phyloP scores from a whole-genome alignment of 1,140 invertebrate genomes.

The Achatina immaculata region DNA sequence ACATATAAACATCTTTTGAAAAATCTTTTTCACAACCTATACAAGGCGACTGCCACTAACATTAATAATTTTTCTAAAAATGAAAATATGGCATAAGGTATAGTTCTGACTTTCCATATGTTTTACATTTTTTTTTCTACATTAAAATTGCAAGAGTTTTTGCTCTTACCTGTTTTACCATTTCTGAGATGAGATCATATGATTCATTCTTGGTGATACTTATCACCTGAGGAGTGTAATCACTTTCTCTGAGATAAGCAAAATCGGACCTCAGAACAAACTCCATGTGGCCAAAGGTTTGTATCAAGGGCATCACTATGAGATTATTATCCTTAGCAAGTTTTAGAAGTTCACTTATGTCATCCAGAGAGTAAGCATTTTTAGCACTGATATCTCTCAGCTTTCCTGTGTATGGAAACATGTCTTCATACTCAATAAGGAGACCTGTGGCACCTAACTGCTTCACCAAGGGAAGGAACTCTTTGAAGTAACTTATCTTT shows the following conservation, averaged over 20 bases:
- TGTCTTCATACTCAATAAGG: slow-evolving; percentile 95
- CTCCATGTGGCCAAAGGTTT: slow-evolving; percentile 90
- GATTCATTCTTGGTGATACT: slow-evolving; percentile 84
- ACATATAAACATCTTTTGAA: too few species aligned
- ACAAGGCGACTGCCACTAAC: too few species aligned
- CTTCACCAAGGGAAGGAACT: slow-evolving; percentile 76
- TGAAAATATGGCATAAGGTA: too few species aligned
- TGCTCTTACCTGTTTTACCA: slow-evolving; percentile 81
- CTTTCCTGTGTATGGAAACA: slow-evolving; percentile 88
- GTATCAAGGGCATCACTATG: slow-evolving; percentile 89
- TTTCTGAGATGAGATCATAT: slow-evolving; percentile 79
- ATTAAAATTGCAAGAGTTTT: too few species aligned
- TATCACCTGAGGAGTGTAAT: slow-evolving; percentile 81
- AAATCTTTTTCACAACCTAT: too few species aligned
- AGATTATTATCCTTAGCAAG: slow-evolving; percentile 78
- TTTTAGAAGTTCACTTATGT: slow-evolving; percentile 77
- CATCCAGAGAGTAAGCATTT: slow-evolving; percentile 62
- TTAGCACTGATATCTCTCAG: slow-evolving; percentile 78
- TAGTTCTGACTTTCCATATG: too few species aligned
- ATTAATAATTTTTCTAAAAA: too few species aligned
- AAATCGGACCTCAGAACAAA: slow-evolving; percentile 87
- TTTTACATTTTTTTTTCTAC: too few species aligned
- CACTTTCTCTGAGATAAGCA: slow-evolving; percentile 82
- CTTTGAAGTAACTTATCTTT: slow-evolving; percentile 52
- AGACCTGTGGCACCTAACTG: slow-evolving; percentile 87